Evolutionary conservation across 2,113 vertebrate genomes (phyloP), one percentile per base, ranked within the genome.

Genomic region (Opisthocomus hoazin): DNA sequence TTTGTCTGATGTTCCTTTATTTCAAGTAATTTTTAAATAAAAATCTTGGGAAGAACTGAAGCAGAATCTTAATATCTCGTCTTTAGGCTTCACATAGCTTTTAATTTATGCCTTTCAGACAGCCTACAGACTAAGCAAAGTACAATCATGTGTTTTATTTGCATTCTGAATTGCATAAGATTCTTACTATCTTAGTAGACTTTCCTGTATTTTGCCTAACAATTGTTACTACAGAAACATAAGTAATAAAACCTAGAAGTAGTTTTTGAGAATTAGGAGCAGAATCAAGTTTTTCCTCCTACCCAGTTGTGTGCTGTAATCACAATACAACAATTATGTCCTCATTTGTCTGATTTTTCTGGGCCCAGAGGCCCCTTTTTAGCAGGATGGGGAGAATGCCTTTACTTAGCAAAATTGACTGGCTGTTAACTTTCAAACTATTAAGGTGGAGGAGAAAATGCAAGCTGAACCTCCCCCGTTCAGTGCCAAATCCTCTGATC

Each of bases 121-220:
- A 90, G 60, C 45, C 64, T 84, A 89, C 5, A 0, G 56, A 77
- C 50, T 79, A 77, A 54, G 80, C 15, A 57, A 81, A 84, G 34
- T 70, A 78, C 69, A 89, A 87, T 64, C 50, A 46, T 16, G 3
- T 94, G 32, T 79, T 96, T 85, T 46, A 89, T 93, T 96, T 94
- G 43, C 93, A 84, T 96, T 82, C 27, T 65, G 69, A 93, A 84
- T 80, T 85, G 12, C 54, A 34, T 11, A 68, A 46, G 80, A 87
- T 71, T 95, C 57, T 60, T 70, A 66, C 41, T 79, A 51, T 36
- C 93, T 30, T 65, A 61, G 43, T 48, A 70, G 48, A 66, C 10
- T 41, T 70, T 64, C 36, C 22, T 83, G 15, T 50, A 16, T 74
- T 84, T 95, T 93, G 22, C 66, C 27, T 83, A 84, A 75, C 0